Evolutionary conservation across 2,113 vertebrate species (phyloP), one percentile per base, ranked within the genome.

Genomic region (Damaliscus lunatus): DNA sequence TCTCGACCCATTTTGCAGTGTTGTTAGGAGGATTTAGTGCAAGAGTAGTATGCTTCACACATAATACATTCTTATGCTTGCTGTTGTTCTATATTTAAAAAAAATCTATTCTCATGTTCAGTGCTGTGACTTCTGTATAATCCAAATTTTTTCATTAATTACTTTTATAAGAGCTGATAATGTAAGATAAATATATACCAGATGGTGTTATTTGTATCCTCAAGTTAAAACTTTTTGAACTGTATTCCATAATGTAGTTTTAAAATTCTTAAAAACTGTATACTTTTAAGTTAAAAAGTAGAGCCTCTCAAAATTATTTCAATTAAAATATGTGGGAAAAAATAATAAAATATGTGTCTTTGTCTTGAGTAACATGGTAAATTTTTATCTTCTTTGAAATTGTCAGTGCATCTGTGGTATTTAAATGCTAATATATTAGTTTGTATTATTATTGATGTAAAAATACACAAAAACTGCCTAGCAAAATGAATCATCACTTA

Each of bases 401-500:
- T 67, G 10, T 50, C 36, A 40, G 4, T 90, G 50, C 87, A 46
- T 83, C 8, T 59, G 19, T 91, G 60, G 46, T 80, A 16, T 50
- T 84, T 91, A 84, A 92, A 60, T 74, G 25, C 62, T 91, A 59
- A 29, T 88, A 1, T 90, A 25, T 81, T 93, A 43, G 57, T 94
- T 96, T 83, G 11, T 91, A 62, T 88, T 92, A 43, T 85, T 84
- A 83, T 83, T 88, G 88, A 82, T 88, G 53, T 94, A 83, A 88
- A 96, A 78, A 31, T 77, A 77, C 25, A 55, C 25, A 62, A 80
- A 90, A 94, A 83, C 62, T 64, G 7, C 86, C 48, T 80, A 12
- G 29, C 23, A 95, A 71, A 95, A 78, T 80, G 50, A 90, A 52
- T 71, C 33, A 83, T 78, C 91, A 82, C 46, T 71, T 90, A 62